Conservation (phyloP, 2,113 vertebrate genomes). For the Sialia sialis region DNA sequence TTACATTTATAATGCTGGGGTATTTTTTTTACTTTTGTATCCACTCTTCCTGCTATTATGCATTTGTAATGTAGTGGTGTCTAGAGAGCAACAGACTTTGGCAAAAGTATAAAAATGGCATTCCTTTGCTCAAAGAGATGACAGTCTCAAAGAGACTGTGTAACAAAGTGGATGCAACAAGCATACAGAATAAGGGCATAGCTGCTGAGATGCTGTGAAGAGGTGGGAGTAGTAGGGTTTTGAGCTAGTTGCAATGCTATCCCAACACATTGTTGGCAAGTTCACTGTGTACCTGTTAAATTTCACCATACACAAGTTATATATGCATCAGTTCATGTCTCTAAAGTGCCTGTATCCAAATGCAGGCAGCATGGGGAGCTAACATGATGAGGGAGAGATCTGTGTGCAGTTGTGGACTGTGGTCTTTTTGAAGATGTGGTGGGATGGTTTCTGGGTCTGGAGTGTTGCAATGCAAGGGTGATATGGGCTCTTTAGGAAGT, state of each 20-base stretch:
- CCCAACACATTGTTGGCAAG: neutral
- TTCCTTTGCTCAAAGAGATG: neutral
- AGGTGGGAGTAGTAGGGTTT: neutral
- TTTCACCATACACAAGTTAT: neutral
- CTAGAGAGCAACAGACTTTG: neutral
- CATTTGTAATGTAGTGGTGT: neutral
- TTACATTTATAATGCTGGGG: neutral
- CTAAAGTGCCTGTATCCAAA: neutral
- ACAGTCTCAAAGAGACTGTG: neutral
- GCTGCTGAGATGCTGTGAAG: neutral
- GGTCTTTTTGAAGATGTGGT: fast-evolving
- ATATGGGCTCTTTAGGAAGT: neutral
- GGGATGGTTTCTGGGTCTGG: neutral
- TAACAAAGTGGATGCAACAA: neutral
- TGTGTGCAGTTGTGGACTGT: neutral
- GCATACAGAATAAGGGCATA: neutral
- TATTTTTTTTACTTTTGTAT: neutral
- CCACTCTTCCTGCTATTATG: neutral
- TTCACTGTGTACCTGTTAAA: neutral
- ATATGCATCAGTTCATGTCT: neutral
- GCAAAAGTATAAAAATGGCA: neutral
- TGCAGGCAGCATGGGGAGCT: neutral
- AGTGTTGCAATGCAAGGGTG: neutral
- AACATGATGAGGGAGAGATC: neutral
- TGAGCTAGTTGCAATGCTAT: neutral